Percentiles rank a stretch among this genome's conserved stretches.
phyloP scores from a whole-genome alignment of 2,888 invertebrate genomes.

The Catocala nupta region DNA sequence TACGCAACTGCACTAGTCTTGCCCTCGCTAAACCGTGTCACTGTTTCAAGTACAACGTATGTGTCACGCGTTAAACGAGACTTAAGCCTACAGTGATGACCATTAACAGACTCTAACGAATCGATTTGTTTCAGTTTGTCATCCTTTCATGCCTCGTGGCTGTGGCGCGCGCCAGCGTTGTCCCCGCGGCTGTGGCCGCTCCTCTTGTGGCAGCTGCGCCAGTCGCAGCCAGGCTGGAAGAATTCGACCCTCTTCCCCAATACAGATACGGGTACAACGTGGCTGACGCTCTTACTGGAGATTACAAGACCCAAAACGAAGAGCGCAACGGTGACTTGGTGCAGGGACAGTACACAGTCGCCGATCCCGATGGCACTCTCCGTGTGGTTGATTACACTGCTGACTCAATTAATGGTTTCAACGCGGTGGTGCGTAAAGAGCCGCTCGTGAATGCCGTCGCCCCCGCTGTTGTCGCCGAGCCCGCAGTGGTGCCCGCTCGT shows the following conservation, averaged over 20 bases:
- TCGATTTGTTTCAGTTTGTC: constrained; percentile 70
- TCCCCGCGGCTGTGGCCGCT: constrained; percentile 58
- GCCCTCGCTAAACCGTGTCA: constrained; percentile 80
- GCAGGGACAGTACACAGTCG: constrained; percentile 77
- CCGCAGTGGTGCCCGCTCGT: constrained; percentile 64
- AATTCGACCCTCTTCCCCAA: constrained; percentile 87
- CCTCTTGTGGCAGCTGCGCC: constrained; percentile 65
- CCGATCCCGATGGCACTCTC: constrained; percentile 78
- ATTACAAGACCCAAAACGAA: constrained; percentile 82
- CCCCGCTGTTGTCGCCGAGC: constrained; percentile 74
- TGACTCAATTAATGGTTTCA: constrained; percentile 78
- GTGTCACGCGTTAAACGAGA: constrained; percentile 54
- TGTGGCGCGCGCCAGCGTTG: constrained; percentile 69
- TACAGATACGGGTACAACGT: constrained; percentile 84
- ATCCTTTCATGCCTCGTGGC: constrained; percentile 78
- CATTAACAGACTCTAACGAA: constrained; percentile 38
- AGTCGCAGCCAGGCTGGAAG: constrained; percentile 73
- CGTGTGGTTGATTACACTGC: constrained; percentile 79
- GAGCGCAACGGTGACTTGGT: constrained; percentile 86
- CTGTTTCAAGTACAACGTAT: constrained; percentile 81
- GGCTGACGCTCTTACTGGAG: constrained; percentile 79
- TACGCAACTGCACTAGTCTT: constrained; percentile 77
- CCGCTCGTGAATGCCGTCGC: constrained; percentile 71
- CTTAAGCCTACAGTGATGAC: constrained; percentile 33
- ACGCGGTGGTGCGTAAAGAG: constrained; percentile 80